Conservation (phyloP, 2,113 vertebrate genomes). For the Hippocampus zosterae region DNA sequence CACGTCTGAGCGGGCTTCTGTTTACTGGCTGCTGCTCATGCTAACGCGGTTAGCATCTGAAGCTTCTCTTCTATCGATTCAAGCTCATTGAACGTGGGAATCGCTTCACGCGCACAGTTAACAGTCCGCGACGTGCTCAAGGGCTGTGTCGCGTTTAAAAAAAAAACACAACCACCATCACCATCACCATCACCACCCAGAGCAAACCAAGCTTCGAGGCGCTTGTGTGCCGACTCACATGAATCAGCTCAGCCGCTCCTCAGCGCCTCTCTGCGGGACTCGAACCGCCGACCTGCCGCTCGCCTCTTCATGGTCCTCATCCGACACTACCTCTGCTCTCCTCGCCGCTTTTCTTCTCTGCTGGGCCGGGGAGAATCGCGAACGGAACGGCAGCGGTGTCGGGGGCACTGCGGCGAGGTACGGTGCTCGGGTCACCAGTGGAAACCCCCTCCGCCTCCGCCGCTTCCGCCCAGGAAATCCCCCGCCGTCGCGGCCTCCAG, state of each 20-base stretch:
- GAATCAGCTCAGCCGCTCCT: conserved; percentile 56
- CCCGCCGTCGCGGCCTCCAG: conserved; percentile 50
- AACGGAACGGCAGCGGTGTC: not conserved
- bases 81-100: not conserved
- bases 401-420: conserved; percentile 26
- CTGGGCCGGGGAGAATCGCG: conserved; percentile 10
- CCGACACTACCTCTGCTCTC: not conserved
- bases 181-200: not conserved
- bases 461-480: conserved; percentile 80
- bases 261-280: conserved; percentile 43
- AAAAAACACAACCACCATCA: not conserved
- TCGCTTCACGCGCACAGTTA: not conserved
- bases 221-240: conserved; percentile 61
- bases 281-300: conserved; percentile 45
- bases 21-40: conserved; percentile 7
- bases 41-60: conserved; percentile 1
- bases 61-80: not conserved
- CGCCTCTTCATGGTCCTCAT: conserved; percentile 49
- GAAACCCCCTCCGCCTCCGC: conserved; percentile 74
- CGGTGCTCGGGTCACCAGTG: conserved; percentile 48
- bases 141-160: not conserved
- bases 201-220: not conserved
- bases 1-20: not conserved
- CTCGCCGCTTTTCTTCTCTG: conserved; percentile 1
- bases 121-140: not conserved